Conservation (phyloP, 1,140 invertebrate species). For the Hyles vespertilio region DNA sequence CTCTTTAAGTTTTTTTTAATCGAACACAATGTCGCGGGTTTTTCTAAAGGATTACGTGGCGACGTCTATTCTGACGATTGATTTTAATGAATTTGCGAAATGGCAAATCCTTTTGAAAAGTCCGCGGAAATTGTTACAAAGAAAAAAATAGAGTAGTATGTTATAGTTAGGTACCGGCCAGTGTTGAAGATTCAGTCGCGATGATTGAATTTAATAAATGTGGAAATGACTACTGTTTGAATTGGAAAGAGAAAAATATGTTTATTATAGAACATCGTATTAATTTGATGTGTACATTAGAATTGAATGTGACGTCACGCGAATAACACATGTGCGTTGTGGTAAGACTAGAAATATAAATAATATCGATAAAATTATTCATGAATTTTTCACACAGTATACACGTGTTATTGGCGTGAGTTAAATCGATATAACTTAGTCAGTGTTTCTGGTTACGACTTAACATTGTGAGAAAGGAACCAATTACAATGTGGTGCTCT, state of each 20-base stretch:
- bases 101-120: not conserved
- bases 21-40: not conserved
- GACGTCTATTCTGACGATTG: not conserved
- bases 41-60: not conserved
- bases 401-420: not conserved
- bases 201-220: slow-evolving; percentile 1
- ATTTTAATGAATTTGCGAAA: not conserved
- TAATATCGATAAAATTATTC: too few species aligned
- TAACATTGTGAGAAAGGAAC: slow-evolving; percentile 20
- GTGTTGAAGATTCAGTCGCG: slow-evolving; percentile 3
- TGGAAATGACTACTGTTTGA: slow-evolving; percentile 1
- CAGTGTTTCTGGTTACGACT: slow-evolving; percentile 19
- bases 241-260: not conserved
- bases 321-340: not conserved
- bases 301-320: not conserved
- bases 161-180: slow-evolving; percentile 11
- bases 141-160: not conserved
- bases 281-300: slow-evolving; percentile 3
- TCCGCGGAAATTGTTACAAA: too few species aligned
- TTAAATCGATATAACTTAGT: slow-evolving; percentile 11
- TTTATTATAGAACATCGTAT: slow-evolving; percentile 4
- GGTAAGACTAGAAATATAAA: too few species aligned
- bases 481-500: slow-evolving; percentile 30
- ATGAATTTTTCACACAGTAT: not conserved
- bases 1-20: slow-evolving; percentile 3